Evolutionary conservation across 2,113 vertebrate genomes (phyloP).

Genomic region (Polypterus senegalus): DNA sequence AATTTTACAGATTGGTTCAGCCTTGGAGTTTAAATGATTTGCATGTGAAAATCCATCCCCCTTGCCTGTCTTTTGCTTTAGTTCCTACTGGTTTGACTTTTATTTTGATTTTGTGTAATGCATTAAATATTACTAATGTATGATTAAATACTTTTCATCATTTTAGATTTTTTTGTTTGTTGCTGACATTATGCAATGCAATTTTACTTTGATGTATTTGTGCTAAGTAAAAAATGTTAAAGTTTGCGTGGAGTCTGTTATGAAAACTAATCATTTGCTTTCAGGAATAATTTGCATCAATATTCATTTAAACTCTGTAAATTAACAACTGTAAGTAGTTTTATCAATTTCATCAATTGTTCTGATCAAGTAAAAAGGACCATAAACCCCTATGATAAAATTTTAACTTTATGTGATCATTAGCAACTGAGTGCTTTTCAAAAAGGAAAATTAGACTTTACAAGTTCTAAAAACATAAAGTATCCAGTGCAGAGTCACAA

Average conservation of each 20-base stretch:
- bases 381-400: no score
- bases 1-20: conserved; percentile 42
- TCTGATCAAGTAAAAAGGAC: no score
- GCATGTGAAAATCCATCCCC: conserved; percentile 51
- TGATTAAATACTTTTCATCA: conserved; percentile 35
- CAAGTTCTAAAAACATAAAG: no score
- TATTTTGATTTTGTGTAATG: conserved; percentile 49
- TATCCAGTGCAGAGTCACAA: no score
- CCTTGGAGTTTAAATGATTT: conserved; percentile 67
- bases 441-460: no score
- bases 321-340: no score
- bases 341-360: no score
- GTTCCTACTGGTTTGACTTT: conserved; percentile 41
- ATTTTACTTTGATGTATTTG: neutral
- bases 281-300: neutral
- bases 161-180: conserved; percentile 15
- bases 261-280: neutral
- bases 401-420: no score
- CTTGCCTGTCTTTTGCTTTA: conserved; percentile 44
- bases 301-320: neutral
- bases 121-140: conserved; percentile 27
- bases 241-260: neutral
- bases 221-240: neutral
- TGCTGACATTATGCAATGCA: neutral
- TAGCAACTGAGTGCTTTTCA: no score